A percentile compares a stretch with the other conserved stretches of the same genome.
Conservation (phyloP, 2,888 invertebrate species). For the Unio pictorum region DNA sequence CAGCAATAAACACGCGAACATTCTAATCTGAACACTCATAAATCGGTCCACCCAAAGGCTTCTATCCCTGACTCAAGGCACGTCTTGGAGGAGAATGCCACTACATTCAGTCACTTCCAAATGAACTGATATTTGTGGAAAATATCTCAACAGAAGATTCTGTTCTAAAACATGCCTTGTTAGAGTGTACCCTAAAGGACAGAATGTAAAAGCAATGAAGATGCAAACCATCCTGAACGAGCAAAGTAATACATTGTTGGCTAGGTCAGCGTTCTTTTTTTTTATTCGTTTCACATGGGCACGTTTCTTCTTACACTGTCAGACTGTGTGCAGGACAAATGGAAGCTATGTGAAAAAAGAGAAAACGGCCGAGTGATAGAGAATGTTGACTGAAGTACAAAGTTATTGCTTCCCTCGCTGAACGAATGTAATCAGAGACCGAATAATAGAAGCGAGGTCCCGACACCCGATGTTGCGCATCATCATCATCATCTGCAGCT, state of each 20-base stretch:
- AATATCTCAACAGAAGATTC: constrained; percentile 4
- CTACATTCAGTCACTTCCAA: not conserved
- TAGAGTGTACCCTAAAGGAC: not conserved
- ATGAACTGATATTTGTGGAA: constrained; percentile 9
- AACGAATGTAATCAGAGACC: constrained; percentile 25
- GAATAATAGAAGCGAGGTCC: constrained; percentile 15
- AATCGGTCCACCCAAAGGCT: not conserved
- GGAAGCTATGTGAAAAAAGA: constrained; percentile 7
- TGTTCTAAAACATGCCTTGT: constrained; percentile 16
- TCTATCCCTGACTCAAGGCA: not conserved
- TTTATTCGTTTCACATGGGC: not conserved
- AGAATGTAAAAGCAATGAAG: too few relatives aligned
- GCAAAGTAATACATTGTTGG: constrained; percentile 15
- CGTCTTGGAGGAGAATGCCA: constrained; percentile 8
- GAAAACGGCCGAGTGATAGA: constrained; percentile 16
- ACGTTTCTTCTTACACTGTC: constrained; percentile 6
- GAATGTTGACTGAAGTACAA: constrained; percentile 11
- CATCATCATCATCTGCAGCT: constrained; percentile 10
- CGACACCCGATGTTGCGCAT: constrained; percentile 12
- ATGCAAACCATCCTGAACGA: constrained; percentile 17
- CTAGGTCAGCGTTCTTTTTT: constrained; percentile 9
- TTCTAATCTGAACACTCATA: not conserved
- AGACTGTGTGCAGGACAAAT: constrained; percentile 13
- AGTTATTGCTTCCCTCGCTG: constrained; percentile 13
- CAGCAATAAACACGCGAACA: constrained; percentile 1